Conservation (phyloP, 1,140 invertebrate species). For the Homalodisca vitripennis region DNA sequence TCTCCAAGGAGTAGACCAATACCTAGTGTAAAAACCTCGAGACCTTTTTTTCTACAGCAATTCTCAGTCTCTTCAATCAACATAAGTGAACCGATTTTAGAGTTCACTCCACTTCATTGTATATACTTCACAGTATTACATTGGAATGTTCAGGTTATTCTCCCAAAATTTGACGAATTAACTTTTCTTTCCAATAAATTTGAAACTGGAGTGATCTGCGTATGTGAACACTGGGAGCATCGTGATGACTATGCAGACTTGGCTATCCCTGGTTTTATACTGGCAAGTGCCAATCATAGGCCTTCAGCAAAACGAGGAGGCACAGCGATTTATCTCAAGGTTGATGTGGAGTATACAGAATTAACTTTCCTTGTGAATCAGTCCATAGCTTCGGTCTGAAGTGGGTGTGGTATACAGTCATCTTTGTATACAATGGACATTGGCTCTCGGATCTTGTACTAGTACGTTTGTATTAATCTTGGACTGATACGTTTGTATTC, state of each 20-base stretch:
- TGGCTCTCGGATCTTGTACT: no score
- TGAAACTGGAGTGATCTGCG: background rate
- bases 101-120: background rate
- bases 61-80: background rate
- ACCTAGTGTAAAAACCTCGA: background rate
- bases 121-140: background rate
- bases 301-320: no score
- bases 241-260: background rate
- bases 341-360: no score
- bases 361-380: no score
- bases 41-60: background rate
- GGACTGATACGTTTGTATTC: no score
- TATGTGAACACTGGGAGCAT: slow-evolving; percentile 8
- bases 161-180: background rate
- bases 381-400: no score
- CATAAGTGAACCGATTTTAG: background rate
- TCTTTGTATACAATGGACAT: no score
- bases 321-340: no score
- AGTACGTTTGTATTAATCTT: no score
- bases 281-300: no score
- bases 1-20: background rate
- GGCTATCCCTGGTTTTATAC: slow-evolving; percentile 4
- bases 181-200: background rate
- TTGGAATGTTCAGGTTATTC: slow-evolving; percentile 9
- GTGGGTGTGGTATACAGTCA: no score